Conservation (phyloP, 2,888 invertebrate genomes). For the Diadromus collaris region DNA sequence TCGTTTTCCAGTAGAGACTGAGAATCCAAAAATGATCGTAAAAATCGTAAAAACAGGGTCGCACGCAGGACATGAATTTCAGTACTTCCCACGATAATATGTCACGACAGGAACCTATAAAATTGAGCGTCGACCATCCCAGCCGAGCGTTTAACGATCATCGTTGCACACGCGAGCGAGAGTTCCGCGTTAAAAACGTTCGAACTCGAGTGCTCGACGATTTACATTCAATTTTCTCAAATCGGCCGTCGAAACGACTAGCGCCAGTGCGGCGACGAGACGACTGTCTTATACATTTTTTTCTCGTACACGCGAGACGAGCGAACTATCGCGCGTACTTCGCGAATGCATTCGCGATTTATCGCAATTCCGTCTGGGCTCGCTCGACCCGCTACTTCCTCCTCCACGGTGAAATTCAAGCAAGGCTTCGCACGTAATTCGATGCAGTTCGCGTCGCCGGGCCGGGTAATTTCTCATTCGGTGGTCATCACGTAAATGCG, state of each 20-base stretch:
- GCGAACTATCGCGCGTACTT: not conserved
- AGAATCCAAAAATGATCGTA: conserved; percentile 9
- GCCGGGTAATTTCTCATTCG: conserved; percentile 15
- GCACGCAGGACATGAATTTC: conserved; percentile 9
- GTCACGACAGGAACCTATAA: conserved; percentile 27
- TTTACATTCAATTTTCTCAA: conserved; percentile 9
- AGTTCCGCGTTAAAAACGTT: not conserved
- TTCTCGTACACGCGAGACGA: not conserved
- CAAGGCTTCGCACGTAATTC: not conserved
- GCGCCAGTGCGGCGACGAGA: not conserved
- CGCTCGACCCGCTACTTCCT: not conserved
- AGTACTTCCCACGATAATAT: not conserved
- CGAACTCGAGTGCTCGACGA: conserved; percentile 9
- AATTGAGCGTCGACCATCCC: conserved; percentile 23
- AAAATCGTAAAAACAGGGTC: conserved; percentile 50
- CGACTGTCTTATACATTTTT: conserved; percentile 14
- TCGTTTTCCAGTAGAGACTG: conserved; percentile 30
- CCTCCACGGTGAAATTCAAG: not conserved
- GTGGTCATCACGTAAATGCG: not conserved
- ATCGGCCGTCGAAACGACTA: not conserved
- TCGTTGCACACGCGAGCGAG: conserved; percentile 10
- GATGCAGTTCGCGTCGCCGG: conserved; percentile 1
- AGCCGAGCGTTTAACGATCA: conserved; percentile 35
- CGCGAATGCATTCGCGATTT: not conserved
- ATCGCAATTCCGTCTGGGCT: not conserved